A percentile compares a stretch with the other conserved stretches of the same genome.
These are phyloP conservation scores for Himalopsyche anomala DNA, from an alignment of 2,888 invertebrate species.

Conservation along the genomic window DNA sequence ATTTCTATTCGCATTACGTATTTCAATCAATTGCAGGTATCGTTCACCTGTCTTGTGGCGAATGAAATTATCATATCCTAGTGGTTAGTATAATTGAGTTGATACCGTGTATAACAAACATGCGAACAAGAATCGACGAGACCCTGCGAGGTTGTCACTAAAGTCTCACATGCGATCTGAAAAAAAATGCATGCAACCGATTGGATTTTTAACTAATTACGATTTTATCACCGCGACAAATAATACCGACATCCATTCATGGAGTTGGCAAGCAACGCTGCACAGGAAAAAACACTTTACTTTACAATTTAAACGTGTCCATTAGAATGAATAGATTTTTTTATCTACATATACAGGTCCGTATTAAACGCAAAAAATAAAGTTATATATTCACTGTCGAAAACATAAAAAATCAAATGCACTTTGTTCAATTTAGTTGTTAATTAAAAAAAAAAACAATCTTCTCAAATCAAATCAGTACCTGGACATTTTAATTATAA, in stretches of 20 bases:
- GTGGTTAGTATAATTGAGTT: constrained; percentile 22
- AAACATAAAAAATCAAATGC: too few species aligned
- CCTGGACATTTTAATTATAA: too few species aligned
- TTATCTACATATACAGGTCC: too few species aligned
- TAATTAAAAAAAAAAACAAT: too few species aligned
- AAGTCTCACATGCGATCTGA: background rate
- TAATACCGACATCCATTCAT: constrained; percentile 25
- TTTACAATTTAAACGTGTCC: background rate
- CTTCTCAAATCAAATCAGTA: too few species aligned
- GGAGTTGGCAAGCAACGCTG: background rate
- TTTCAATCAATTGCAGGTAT: background rate
- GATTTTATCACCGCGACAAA: constrained; percentile 46
- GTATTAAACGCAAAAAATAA: too few species aligned
- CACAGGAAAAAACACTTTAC: constrained; percentile 24
- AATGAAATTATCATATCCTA: background rate
- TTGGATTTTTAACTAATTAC: constrained; percentile 54
- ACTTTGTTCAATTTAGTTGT: too few species aligned
- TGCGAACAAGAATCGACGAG: constrained; percentile 33
- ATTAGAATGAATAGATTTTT: background rate
- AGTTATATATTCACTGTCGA: too few species aligned
- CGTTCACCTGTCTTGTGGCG: background rate
- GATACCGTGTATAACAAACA: constrained; percentile 32
- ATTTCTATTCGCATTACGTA: background rate
- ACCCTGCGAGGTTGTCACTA: constrained; percentile 41
- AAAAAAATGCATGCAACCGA: constrained; percentile 46